Base-by-base conservation (phyloP, 2,113 vertebrate genomes). In the Ictalurus furcatus region DNA sequence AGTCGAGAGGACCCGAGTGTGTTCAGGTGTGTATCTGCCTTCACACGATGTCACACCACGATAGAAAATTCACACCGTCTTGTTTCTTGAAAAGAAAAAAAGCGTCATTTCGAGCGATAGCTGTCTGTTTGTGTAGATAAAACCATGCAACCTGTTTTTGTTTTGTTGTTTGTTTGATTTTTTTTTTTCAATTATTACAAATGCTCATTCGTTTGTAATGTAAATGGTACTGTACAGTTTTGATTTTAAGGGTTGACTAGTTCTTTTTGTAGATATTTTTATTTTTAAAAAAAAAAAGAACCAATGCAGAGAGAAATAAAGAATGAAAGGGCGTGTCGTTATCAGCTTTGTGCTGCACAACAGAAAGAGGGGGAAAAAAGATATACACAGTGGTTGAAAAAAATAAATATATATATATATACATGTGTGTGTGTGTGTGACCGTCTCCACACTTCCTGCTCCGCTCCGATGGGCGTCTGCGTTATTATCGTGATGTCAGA, bases 221-320 rank as follows among this genome's bases (percentile, higher is more conserved):
- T 99, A 99, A 99, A 99, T 99, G 93, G 97, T 93, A 94, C 93
- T 99, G 98, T 99, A 99, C 98, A 99, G 97, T 97, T 98, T 97
- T 99, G 97, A 98, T 98, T 99, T 97, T 92, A 95, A 97, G 95
- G 95, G 97, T 90, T 96, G 94, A 96, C 94, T 98, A 97, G 96
- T 95, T 97, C 79, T 79, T 89, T 97, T 97, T 97, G 96, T 97
- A 97, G 96, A 96, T 97, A 97, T 94, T 96, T 63, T 97, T 94
- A 94, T 97, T 96, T 97, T 94, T 93, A 1, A 40, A 40, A 40
- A 92, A 94, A 94, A 91, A 94, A 93, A 92, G 82, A 90, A 19
- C 76, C 52, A 59, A 59, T 8, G 23, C 30, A 85, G 94, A 52
- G 48, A 52, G 48, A 52, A 6, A 40, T 40, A 48, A 92, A 93